These are phyloP conservation scores for Apamea anceps DNA, from an alignment of 2,888 invertebrate genomes.

Conservation along the genomic window DNA sequence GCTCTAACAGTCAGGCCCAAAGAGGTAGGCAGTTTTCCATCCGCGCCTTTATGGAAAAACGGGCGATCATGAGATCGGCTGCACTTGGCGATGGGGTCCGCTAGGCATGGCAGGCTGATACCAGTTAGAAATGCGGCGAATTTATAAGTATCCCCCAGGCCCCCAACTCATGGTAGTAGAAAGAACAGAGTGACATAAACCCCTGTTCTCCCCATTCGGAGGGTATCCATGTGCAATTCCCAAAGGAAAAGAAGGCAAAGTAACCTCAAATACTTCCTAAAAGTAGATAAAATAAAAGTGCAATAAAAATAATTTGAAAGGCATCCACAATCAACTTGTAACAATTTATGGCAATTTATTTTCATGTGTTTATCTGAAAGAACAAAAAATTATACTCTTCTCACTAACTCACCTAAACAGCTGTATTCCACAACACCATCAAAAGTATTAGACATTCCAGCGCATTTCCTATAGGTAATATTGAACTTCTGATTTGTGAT, in stretches of 20 bases:
- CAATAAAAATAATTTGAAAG: neutral
- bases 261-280: neutral
- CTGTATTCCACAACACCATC: slow-evolving; percentile 98
- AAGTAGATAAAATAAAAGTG: neutral
- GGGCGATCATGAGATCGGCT: neutral
- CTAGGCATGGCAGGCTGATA: neutral
- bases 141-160: neutral
- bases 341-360: neutral
- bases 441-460: slow-evolving; percentile 97
- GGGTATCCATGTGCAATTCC: neutral
- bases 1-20: neutral
- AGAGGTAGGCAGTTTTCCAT: neutral
- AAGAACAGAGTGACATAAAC: neutral
- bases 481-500: slow-evolving; percentile 99
- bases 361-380: too few relatives aligned
- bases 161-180: neutral
- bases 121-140: neutral
- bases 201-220: neutral
- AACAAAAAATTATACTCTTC: slow-evolving; percentile 29
- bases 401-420: slow-evolving; percentile 92
- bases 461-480: slow-evolving; percentile 97
- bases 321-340: neutral
- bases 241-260: neutral
- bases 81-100: neutral
- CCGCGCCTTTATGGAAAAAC: neutral